These are phyloP conservation scores for human DNA, from an alignment of 2,113 vertebrate genomes.

Conservation along the genomic window DNA sequence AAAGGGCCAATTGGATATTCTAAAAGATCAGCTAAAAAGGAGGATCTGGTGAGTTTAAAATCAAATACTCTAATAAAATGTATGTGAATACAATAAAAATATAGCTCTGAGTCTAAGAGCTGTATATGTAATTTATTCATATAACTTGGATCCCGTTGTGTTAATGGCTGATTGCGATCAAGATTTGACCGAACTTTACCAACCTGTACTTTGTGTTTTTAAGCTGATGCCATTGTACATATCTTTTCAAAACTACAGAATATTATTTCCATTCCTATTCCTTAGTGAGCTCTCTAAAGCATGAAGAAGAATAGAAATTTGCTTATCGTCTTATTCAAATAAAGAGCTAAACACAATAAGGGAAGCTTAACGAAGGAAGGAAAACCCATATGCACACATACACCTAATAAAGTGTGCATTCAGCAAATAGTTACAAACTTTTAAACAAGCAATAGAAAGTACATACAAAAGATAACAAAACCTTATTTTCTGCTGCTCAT, in stretches of 20 bases:
- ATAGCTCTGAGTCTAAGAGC: background rate
- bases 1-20: background rate
- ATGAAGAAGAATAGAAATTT: slow-evolving; percentile 27
- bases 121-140: background rate
- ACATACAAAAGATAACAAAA: slow-evolving; percentile 48
- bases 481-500: slow-evolving; percentile 28
- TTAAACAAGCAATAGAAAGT: slow-evolving; percentile 56
- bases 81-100: background rate
- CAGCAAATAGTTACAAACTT: slow-evolving; percentile 62
- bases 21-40: background rate
- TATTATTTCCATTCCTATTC: slow-evolving; percentile 4
- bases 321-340: slow-evolving; percentile 61
- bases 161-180: background rate
- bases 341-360: slow-evolving; percentile 29
- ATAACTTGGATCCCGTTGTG: background rate
- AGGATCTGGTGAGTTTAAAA: background rate
- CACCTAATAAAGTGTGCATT: slow-evolving; percentile 18
- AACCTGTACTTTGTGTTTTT: slow-evolving; percentile 24
- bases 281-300: slow-evolving; percentile 27
- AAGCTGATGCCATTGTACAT: slow-evolving; percentile 20
- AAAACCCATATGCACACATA: background rate
- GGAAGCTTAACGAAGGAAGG: background rate
- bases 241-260: slow-evolving; percentile 8
- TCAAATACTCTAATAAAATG: background rate
- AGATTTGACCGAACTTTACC: background rate